A percentile compares a stretch with the other conserved stretches of the same genome.
Conservation (phyloP, 2,113 vertebrate species). For the Mesoclemmys tuberculata region DNA sequence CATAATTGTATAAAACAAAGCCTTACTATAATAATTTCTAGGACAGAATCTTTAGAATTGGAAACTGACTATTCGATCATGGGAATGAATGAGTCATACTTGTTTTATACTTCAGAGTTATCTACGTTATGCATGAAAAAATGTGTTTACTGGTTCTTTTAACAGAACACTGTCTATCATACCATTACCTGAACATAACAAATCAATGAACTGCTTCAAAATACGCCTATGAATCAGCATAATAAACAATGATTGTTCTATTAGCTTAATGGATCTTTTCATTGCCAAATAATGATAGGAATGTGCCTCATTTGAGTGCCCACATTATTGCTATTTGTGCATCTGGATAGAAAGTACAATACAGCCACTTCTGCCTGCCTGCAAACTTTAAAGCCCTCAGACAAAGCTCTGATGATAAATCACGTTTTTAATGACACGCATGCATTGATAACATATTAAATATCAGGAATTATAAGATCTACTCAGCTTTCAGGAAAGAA, state of each 20-base stretch:
- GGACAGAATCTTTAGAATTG: not conserved
- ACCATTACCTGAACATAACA: not conserved
- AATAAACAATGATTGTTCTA: constrained; percentile 44
- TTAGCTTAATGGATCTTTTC: constrained; percentile 47
- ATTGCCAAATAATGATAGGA: constrained; percentile 53
- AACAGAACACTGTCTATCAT: not conserved
- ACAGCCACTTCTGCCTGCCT: constrained; percentile 27
- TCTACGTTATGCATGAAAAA: not conserved
- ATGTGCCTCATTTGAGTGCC: constrained; percentile 40
- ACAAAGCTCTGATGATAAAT: constrained; percentile 51
- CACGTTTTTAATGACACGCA: constrained; percentile 13
- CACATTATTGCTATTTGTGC: constrained; percentile 16
- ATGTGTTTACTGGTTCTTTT: not conserved
- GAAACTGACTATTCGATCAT: fast-evolving
- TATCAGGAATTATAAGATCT: constrained; percentile 48
- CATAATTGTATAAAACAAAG: not conserved
- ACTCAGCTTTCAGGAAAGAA: constrained; percentile 54
- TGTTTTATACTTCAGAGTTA: not conserved
- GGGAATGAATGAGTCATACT: not conserved
- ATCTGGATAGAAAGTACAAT: constrained; percentile 53
- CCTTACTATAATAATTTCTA: not conserved
- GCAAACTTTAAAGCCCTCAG: constrained; percentile 36
- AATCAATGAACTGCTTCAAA: not conserved
- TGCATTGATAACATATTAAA: constrained; percentile 67
- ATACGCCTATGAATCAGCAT: constrained; percentile 20